phyloP scores from a whole-genome alignment of 2,797 vertebrate species.

The Moxostoma hubbsi region DNA sequence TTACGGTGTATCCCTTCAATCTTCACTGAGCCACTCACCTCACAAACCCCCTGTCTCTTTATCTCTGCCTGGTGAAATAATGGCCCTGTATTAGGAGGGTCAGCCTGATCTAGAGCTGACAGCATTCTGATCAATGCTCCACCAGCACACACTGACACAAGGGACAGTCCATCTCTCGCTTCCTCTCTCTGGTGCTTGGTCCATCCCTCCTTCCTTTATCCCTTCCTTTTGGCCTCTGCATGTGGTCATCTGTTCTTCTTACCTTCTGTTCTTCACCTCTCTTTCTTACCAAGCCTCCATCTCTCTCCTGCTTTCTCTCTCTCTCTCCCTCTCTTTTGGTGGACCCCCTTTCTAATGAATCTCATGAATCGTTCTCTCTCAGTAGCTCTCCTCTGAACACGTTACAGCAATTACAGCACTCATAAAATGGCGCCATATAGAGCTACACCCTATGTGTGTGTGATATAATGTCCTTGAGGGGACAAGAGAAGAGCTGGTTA shows the following conservation, averaged over 20 bases:
- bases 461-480: slow-evolving; percentile 61
- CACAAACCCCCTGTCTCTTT: slow-evolving; percentile 12
- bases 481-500: slow-evolving; percentile 57
- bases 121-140: slow-evolving; percentile 45
- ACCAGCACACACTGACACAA: neutral
- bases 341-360: slow-evolving; percentile 54
- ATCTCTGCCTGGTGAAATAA: slow-evolving; percentile 43
- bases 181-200: neutral
- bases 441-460: slow-evolving; percentile 39
- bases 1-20: slow-evolving; percentile 34
- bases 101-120: slow-evolving; percentile 20
- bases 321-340: slow-evolving; percentile 14
- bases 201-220: slow-evolving; percentile 13
- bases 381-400: slow-evolving; percentile 43
- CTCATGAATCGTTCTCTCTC: slow-evolving; percentile 52
- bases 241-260: neutral
- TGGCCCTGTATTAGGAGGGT: slow-evolving; percentile 40
- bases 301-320: neutral
- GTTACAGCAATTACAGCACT: slow-evolving; percentile 63
- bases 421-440: slow-evolving; percentile 63
- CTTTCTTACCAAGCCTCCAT: neutral
- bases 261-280: slow-evolving; percentile 6
- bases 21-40: slow-evolving; percentile 20
- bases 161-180: neutral
- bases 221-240: slow-evolving; percentile 1